A percentile compares a stretch with the other conserved stretches of the same genome.
These are phyloP conservation scores for Ichneumoninae sp. DNA, from an alignment of 2,888 invertebrate species.

Conservation along the genomic window DNA sequence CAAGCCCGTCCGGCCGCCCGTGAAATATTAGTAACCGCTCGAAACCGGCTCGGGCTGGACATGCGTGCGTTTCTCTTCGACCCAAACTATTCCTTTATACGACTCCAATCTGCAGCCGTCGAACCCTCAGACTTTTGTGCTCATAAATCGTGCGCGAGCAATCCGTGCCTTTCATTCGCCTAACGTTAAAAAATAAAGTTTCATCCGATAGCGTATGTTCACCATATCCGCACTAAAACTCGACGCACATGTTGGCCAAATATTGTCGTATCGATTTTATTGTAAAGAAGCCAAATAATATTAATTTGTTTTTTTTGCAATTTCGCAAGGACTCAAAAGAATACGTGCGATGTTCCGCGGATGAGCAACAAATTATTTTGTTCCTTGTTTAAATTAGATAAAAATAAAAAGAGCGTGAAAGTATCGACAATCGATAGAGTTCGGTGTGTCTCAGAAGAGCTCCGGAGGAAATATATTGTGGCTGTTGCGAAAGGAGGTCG, in stretches of 20 bases:
- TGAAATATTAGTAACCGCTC: slow-evolving; percentile 55
- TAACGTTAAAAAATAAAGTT: not conserved
- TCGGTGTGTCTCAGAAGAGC: too few species aligned
- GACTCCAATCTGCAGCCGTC: not conserved
- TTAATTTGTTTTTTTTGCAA: not conserved
- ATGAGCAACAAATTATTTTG: too few species aligned
- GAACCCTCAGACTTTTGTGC: not conserved
- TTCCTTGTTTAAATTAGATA: too few species aligned
- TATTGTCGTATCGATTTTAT: not conserved
- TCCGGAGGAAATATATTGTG: too few species aligned
- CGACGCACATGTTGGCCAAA: not conserved
- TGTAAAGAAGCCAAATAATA: not conserved
- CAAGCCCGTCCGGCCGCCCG: slow-evolving; percentile 24
- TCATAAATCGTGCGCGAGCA: not conserved
- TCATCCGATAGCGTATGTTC: too few species aligned
- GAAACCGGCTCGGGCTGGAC: slow-evolving; percentile 34
- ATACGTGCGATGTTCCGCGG: too few species aligned
- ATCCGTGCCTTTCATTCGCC: not conserved
- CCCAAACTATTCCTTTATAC: not conserved
- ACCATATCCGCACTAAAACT: not conserved
- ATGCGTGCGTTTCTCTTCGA: slow-evolving; percentile 33
- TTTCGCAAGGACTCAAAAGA: not conserved
- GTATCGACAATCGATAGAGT: too few species aligned
- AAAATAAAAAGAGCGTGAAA: too few species aligned
- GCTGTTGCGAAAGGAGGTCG: too few species aligned